Base-by-base conservation (phyloP, 2,113 vertebrate species). In the Nothoprocta pentlandii region DNA sequence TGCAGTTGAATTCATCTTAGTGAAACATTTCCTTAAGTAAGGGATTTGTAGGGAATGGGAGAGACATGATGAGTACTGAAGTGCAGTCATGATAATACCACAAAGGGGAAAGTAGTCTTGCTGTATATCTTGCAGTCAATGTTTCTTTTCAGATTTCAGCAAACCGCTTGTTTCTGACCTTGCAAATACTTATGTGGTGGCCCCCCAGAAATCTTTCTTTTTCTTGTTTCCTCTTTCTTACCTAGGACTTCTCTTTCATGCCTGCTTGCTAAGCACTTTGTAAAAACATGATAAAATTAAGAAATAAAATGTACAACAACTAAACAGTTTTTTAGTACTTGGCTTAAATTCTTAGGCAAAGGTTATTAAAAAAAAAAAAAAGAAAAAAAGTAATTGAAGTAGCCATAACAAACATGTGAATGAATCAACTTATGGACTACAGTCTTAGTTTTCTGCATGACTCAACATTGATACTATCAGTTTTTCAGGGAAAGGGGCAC, bases 51-150 rank as follows among this genome's bases (percentile, higher is more conserved):
- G 49, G 30, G 16, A 88, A 70, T 21, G 51, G 41, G 16, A 83
- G 20, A 56, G 76, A 78, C 12, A 3, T 1, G 2, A 0, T 28
- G 62, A 62, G 16, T 68, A 51, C 36, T 51, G 21, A 79, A 63
- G 21, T 26, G 5, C 1, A 2, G 16, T 23, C 2, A 0, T n/a
- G 42, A 49, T 68, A 83, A 59, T 17, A 47, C 6, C 36, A 44
- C 2, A 6, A 82, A 84, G 7, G 46, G 12, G 10, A 51, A 89
- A 76, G 34, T 12, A 64, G 23, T 59, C 36, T 84, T 69, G 25
- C 9, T 80, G 8, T 16, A 19, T 41, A 21, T 84, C 32, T 80
- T 68, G n/a, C 16, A 34, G 14, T 21, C 25, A 86, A 22, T 26
- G 2, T 5, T 59, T 86, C 28, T 86, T 59, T 78, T 44, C 74